Conservation (phyloP, 2,113 vertebrate species). For the Platysternon megacephalum region DNA sequence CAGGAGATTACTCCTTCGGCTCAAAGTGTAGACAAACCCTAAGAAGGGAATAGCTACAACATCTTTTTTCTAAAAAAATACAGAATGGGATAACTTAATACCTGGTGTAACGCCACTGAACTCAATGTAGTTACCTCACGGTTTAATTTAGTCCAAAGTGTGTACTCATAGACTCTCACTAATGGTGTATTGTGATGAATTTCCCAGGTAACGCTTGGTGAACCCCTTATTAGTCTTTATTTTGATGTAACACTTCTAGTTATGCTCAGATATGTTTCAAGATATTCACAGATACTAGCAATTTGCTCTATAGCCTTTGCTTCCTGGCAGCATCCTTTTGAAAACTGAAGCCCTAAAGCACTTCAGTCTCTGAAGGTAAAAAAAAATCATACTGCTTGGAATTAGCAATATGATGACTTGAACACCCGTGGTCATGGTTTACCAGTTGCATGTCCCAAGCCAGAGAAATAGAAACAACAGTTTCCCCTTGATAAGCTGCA, state of each 20-base stretch:
- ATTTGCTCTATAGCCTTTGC: neutral
- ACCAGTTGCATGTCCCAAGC: neutral
- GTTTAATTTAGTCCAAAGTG: neutral
- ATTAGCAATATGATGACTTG: neutral
- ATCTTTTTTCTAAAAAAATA: neutral
- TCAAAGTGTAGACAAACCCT: neutral
- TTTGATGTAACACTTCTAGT: neutral
- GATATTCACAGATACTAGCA: neutral
- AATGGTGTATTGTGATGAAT: neutral
- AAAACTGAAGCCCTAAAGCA: neutral
- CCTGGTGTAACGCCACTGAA: neutral
- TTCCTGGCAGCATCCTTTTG: neutral
- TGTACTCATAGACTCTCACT: neutral
- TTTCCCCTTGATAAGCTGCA: neutral
- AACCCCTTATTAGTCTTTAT: neutral
- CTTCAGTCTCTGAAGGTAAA: neutral
- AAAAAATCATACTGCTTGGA: neutral
- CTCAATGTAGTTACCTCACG: neutral
- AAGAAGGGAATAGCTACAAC: neutral
- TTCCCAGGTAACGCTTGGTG: neutral
- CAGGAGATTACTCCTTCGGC: too few species aligned
- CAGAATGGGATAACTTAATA: neutral
- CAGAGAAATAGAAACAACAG: neutral
- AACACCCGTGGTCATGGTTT: fast-evolving
- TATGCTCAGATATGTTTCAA: neutral